Percentiles rank a stretch among this genome's conserved stretches.
Evolutionary conservation across 2,888 invertebrate species (phyloP).

Genomic region (Dynastes grantii): DNA sequence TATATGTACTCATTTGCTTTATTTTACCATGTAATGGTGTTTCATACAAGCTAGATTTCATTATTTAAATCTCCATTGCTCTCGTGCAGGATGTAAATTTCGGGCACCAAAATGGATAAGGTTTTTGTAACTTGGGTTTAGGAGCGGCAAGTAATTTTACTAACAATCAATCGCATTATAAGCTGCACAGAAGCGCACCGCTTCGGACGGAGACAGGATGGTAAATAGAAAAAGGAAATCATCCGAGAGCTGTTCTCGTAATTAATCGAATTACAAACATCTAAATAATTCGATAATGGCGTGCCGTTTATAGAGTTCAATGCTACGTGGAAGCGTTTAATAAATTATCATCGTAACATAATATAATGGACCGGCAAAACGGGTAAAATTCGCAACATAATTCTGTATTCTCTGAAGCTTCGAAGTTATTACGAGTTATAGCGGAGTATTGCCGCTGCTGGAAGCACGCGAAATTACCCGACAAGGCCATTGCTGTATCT

Average conservation of each 20-base stretch:
- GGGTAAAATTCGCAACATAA: conserved; percentile 47
- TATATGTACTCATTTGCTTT: too few relatives aligned
- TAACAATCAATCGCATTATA: conserved; percentile 20
- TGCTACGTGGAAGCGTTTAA: conserved; percentile 48
- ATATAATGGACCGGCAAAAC: conserved; percentile 45
- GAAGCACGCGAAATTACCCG: conserved; percentile 17
- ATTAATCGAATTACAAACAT: conserved; percentile 39
- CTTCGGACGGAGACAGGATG: not conserved
- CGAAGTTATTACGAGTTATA: conserved; percentile 44
- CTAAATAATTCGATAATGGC: conserved; percentile 41
- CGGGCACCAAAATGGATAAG: not conserved
- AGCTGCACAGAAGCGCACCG: not conserved
- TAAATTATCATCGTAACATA: conserved; percentile 46
- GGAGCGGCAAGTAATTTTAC: conserved; percentile 16
- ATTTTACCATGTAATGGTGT: too few relatives aligned
- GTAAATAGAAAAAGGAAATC: conserved; percentile 5
- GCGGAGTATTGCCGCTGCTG: conserved; percentile 32
- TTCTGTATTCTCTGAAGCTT: conserved; percentile 46
- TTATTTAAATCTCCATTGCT: too few relatives aligned
- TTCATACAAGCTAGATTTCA: too few relatives aligned
- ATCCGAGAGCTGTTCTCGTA: not conserved
- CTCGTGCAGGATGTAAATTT: not conserved
- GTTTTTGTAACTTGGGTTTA: not conserved
- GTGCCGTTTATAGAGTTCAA: conserved; percentile 36
- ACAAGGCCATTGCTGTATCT: conserved; percentile 47